Evolutionary conservation across 2,113 vertebrate genomes (phyloP).

Genomic region (Riparia riparia): DNA sequence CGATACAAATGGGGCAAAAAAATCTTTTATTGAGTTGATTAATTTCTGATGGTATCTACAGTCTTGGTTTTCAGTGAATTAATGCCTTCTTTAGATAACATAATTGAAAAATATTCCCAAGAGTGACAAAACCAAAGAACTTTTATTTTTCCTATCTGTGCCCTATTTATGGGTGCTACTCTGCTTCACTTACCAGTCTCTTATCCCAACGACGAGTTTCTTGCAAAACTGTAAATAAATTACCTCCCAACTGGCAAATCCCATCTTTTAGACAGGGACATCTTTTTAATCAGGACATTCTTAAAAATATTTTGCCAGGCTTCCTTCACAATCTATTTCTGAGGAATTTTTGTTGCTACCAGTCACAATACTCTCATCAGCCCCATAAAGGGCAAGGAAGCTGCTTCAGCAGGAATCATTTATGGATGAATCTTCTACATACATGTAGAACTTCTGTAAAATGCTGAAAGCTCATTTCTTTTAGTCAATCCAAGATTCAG

Average conservation of each 20-base stretch:
- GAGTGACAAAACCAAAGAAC: neutral
- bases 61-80: neutral
- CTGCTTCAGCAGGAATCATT: slow-evolving; percentile 51
- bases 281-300: neutral
- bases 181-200: neutral
- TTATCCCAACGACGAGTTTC: neutral
- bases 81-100: neutral
- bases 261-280: neutral
- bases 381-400: slow-evolving; percentile 46
- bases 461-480: slow-evolving; percentile 5
- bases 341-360: neutral
- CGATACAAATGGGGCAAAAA: neutral
- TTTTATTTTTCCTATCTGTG: neutral
- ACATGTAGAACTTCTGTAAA: neutral
- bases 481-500: neutral
- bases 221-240: slow-evolving; percentile 3
- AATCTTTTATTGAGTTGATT: neutral
- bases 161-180: neutral
- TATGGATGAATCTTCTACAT: slow-evolving; percentile 26
- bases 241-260: neutral
- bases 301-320: neutral
- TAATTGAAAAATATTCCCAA: neutral
- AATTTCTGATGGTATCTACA: neutral
- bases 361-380: slow-evolving; percentile 55
- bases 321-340: neutral